Evolutionary conservation across 2,113 vertebrate species (phyloP), one percentile per base, ranked within the genome.

Genomic region (Blennius ocellaris): DNA sequence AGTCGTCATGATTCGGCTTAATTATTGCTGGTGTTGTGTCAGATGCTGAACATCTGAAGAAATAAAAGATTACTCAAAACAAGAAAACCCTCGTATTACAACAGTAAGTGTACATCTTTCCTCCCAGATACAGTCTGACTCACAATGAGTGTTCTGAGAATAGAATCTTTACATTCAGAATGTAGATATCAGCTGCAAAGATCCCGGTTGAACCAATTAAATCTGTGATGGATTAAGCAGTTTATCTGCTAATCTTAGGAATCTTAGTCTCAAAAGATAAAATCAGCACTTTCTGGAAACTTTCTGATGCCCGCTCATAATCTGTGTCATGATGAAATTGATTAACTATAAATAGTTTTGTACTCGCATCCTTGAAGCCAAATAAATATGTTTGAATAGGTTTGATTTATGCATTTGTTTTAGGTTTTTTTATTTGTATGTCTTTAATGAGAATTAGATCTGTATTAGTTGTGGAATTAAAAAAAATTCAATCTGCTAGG

Each of bases 211-310:
- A 77, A 53, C 51, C 75, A 78, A 76, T 80, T 80, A 73, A 78
- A 75, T 72, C 12, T 69, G 21, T 51, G 74, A 81, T 81, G 81
- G 77, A 84, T 86, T 88, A 77, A 52, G 36, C 41, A 44, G 59
- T 71, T 85, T 73, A 85, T 85, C 63, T 53, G 39, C 17, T 38
- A 51, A 14, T 66, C 73, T 73, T 30, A 30, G 21, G 21, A 30
- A 30, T 30, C 21, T 88, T 82, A 73, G 52, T 78, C 73, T 54
- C 38, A 52, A 55, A 36, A 78, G 76, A 82, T 83, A 77, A 69
- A 73, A 87, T 87, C 75, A 78, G 45, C 49, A 65, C 37, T 0
- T 72, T 37, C 50, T 63, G 7, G 53, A 70, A 81, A 40, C 61
- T 56, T 41, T 76, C 56, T 49, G 17, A 79, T 68, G 45, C 72